phyloP scores from a whole-genome alignment of 2,113 vertebrate genomes.

The Xiphophorus hellerii region DNA sequence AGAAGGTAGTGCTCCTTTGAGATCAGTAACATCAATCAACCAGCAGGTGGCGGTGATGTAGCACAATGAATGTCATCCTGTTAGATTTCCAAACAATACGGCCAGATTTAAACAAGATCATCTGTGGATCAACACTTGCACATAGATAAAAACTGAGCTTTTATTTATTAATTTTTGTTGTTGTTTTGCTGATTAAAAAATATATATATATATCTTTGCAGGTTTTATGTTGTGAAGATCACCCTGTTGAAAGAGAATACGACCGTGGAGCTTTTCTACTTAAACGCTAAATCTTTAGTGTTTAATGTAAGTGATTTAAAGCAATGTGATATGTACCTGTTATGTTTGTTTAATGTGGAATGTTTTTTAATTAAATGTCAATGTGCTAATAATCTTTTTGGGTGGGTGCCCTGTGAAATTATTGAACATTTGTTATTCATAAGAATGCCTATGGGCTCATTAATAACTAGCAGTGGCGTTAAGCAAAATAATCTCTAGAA shows the following conservation, averaged over 20 bases:
- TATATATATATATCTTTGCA: slow-evolving; percentile 62
- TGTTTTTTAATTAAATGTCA: not conserved
- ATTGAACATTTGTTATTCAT: not conserved
- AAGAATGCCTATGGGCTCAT: not conserved
- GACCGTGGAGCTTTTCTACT: slow-evolving; percentile 95
- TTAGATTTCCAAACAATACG: not conserved
- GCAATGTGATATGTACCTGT: not conserved
- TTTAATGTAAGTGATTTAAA: slow-evolving; percentile 88
- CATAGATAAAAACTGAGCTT: slow-evolving; percentile 17
- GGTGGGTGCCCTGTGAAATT: not conserved
- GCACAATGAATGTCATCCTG: slow-evolving; percentile 8
- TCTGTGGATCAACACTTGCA: slow-evolving; percentile 1
- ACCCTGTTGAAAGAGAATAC: slow-evolving; percentile 93
- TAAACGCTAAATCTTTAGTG: slow-evolving; percentile 95
- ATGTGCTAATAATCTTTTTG: not conserved
- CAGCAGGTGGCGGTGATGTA: slow-evolving; percentile 74
- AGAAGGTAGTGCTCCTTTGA: not conserved
- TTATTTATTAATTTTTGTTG: not conserved
- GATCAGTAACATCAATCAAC: slow-evolving; percentile 6
- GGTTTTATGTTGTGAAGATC: slow-evolving; percentile 98
- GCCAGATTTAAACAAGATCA: not conserved
- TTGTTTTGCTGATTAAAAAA: slow-evolving; percentile 13
- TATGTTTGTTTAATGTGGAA: not conserved
- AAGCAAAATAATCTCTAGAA: not conserved
- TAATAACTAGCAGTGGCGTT: not conserved